These are phyloP conservation scores for Spodoptera picta DNA, from an alignment of 2,888 invertebrate genomes.

Conservation along the genomic window DNA sequence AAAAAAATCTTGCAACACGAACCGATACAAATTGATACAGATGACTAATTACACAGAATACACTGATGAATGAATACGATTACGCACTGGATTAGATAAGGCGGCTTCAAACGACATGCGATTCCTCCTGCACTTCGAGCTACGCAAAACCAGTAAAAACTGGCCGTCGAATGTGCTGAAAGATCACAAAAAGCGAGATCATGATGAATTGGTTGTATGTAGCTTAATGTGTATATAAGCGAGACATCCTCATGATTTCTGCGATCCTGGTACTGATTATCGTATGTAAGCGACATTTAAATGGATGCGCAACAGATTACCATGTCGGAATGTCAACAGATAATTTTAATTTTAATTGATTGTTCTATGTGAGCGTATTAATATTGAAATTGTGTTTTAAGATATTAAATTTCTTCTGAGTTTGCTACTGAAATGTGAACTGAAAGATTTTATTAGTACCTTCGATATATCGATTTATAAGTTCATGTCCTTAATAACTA, in stretches of 20 bases:
- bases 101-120: constrained; percentile 17
- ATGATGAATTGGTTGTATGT: no score
- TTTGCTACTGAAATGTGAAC: no score
- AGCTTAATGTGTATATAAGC: neutral
- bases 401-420: no score
- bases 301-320: constrained; percentile 15
- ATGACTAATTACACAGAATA: constrained; percentile 26
- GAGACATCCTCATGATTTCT: constrained; percentile 31
- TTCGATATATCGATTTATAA: no score
- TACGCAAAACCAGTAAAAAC: no score
- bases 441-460: no score
- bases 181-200: no score
- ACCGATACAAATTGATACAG: neutral
- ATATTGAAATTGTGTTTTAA: no score
- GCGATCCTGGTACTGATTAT: constrained; percentile 15
- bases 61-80: constrained; percentile 18
- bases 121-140: constrained; percentile 1
- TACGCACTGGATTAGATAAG: constrained; percentile 19
- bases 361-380: neutral
- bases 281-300: constrained; percentile 24
- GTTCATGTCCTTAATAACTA: no score
- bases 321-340: neutral
- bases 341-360: constrained; percentile 7
- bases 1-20: no score
- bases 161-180: no score